A percentile compares a stretch with the other conserved stretches of the same genome.
These are phyloP conservation scores for Acanthurus tractus DNA, from an alignment of 2,797 vertebrate genomes.

Conservation along the genomic window DNA sequence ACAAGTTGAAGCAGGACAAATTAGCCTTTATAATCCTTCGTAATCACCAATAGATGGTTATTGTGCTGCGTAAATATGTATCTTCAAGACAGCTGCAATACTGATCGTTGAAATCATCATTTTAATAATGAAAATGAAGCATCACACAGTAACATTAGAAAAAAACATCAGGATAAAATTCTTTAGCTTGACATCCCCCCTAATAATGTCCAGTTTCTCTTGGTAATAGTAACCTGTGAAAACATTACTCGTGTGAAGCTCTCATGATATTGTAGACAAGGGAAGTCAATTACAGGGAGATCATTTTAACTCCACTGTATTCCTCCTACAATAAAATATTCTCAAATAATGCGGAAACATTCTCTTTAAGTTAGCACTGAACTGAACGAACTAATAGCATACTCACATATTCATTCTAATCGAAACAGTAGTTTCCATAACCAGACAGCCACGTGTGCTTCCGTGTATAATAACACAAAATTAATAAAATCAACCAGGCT, in stretches of 20 bases:
- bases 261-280: not conserved
- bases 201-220: not conserved
- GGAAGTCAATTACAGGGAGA: not conserved
- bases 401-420: constrained; percentile 41
- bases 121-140: not conserved
- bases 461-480: not conserved
- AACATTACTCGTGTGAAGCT: not conserved
- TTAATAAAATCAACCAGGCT: constrained; percentile 23
- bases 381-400: constrained; percentile 19
- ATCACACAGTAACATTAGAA: not conserved
- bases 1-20: constrained; percentile 33
- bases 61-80: not conserved
- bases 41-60: constrained; percentile 7
- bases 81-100: not conserved
- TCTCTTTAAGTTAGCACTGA: not conserved
- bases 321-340: not conserved
- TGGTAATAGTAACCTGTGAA: not conserved
- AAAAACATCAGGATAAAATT: not conserved
- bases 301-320: not conserved
- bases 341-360: not conserved
- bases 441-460: not conserved
- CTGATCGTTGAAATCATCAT: not conserved
- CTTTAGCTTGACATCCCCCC: not conserved
- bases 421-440: constrained; percentile 12
- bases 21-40: not conserved